Conservation (phyloP, 2,797 vertebrate genomes). For the Spea hammondii region DNA sequence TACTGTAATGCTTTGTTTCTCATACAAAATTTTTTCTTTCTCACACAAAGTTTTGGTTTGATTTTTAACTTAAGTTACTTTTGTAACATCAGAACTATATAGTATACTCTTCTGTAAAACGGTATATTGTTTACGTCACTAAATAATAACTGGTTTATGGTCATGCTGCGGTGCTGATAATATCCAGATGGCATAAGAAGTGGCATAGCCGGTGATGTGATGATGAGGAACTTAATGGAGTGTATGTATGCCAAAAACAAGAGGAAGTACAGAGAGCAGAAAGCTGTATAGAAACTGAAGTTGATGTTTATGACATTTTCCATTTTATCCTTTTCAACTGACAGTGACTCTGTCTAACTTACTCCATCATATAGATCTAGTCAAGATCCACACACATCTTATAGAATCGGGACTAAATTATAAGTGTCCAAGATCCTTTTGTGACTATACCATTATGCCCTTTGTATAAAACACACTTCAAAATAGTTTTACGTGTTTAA, state of each 20-base stretch:
- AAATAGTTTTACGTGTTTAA: too few species aligned
- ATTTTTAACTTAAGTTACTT: too few species aligned
- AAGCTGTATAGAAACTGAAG: neutral
- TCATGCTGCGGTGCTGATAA: neutral
- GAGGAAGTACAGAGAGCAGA: neutral
- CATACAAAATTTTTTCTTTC: too few species aligned
- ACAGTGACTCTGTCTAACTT: neutral
- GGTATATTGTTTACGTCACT: too few species aligned
- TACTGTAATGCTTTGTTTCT: too few species aligned
- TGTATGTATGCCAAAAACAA: neutral
- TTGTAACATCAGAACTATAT: too few species aligned
- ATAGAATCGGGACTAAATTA: neutral
- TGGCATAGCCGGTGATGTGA: neutral
- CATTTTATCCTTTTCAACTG: neutral
- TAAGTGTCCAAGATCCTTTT: too few species aligned
- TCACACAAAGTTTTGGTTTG: too few species aligned
- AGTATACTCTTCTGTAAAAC: too few species aligned
- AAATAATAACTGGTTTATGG: too few species aligned
- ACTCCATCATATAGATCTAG: neutral
- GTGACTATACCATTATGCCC: too few species aligned
- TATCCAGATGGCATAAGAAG: neutral
- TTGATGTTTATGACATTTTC: constrained; percentile 12
- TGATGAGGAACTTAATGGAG: neutral
- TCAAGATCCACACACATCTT: neutral
- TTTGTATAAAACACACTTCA: too few species aligned